Conservation (phyloP, 2,113 vertebrate genomes). For the Campylomormyrus tamandua region DNA sequence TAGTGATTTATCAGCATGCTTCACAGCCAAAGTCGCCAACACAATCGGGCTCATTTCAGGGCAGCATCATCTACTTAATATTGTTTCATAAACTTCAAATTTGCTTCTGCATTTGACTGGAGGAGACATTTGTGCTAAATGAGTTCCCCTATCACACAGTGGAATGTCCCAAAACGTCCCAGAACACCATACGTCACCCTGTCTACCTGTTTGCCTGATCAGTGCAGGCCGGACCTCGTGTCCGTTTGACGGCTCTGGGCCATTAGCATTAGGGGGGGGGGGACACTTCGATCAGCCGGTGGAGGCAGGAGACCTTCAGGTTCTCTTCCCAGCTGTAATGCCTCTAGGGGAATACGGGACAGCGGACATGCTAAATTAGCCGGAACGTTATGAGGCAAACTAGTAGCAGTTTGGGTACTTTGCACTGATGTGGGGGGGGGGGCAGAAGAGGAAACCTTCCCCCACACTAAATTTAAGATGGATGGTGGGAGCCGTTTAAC, state of each 20-base stretch:
- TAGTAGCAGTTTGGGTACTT: conserved; percentile 58
- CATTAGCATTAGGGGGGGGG: not conserved
- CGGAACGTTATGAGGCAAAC: conserved; percentile 59
- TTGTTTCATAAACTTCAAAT: not conserved
- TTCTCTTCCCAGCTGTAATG: conserved; percentile 44
- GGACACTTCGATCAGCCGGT: not conserved
- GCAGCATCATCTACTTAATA: not conserved
- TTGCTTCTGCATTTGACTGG: not conserved
- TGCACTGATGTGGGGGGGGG: not conserved
- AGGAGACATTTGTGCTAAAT: not conserved
- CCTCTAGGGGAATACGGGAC: conserved; percentile 53
- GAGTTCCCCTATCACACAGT: not conserved
- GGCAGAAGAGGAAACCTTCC: not conserved
- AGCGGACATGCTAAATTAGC: conserved; percentile 66
- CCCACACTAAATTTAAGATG: not conserved
- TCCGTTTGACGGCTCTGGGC: not conserved
- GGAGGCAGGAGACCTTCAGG: not conserved
- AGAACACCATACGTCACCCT: not conserved
- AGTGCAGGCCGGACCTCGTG: not conserved
- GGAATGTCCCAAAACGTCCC: not conserved
- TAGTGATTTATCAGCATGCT: not conserved
- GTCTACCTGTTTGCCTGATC: not conserved
- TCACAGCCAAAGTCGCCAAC: not conserved
- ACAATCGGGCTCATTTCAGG: not conserved
- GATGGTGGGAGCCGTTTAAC: not conserved